Evolutionary conservation across 53 echinoderm and acorn worm genomes (phyloP).

Genomic region (Crossaster papposus): DNA sequence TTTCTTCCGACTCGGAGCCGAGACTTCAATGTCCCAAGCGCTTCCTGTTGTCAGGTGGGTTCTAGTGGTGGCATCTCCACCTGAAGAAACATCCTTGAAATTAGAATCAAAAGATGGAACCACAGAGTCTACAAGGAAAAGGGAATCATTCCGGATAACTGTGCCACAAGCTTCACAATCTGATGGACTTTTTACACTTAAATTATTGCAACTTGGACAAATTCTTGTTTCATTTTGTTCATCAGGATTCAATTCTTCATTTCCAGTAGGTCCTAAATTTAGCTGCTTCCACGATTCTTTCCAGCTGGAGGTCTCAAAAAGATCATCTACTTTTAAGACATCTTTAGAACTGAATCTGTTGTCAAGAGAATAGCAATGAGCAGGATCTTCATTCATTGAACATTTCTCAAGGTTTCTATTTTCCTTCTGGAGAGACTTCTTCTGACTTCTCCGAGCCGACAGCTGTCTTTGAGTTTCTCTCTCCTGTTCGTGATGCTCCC

Average conservation of each 20-base stretch:
- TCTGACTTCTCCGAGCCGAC: constrained; percentile 40
- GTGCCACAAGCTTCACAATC: constrained; percentile 19
- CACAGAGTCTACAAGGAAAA: neutral
- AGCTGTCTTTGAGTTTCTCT: constrained; percentile 41
- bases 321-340: neutral
- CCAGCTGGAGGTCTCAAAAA: constrained; percentile 1
- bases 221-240: neutral
- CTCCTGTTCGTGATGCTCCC: constrained; percentile 71
- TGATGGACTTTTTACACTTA: neutral
- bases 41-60: constrained; percentile 19
- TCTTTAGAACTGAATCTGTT: neutral
- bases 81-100: neutral
- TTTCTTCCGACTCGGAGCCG: neutral
- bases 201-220: constrained; percentile 4
- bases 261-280: constrained; percentile 12
- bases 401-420: neutral
- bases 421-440: neutral
- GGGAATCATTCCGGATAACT: neutral
- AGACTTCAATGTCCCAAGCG: constrained; percentile 27
- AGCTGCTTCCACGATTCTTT: neutral
- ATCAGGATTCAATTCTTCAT: neutral
- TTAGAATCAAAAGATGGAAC: neutral
- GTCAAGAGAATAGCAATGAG: neutral
- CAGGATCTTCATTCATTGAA: neutral
- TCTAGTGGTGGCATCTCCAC: neutral